These are phyloP conservation scores for Spodoptera exigua DNA, from an alignment of 2,888 invertebrate species.

Conservation along the genomic window DNA sequence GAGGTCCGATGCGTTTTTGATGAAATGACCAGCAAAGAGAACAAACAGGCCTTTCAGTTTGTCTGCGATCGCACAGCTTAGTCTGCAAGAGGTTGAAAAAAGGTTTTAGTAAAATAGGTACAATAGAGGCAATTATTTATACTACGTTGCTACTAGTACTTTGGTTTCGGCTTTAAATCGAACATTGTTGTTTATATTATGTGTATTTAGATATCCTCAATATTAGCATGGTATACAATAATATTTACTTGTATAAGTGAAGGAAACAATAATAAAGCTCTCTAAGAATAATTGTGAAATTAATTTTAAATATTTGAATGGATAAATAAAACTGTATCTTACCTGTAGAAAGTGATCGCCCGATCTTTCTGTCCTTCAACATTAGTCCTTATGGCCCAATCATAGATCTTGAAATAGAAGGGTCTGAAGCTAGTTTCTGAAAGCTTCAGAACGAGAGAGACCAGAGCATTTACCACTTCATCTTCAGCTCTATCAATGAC, in stretches of 20 bases:
- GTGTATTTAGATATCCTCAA: no score
- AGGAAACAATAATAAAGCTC: background rate
- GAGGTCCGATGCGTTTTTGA: constrained; percentile 94
- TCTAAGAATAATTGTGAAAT: no score
- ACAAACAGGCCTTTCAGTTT: constrained; percentile 96
- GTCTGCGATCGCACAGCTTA: constrained; percentile 94
- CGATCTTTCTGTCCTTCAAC: constrained; percentile 90
- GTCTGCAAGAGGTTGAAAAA: constrained; percentile 78
- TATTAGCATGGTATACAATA: no score
- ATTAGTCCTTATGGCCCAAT: constrained; percentile 94
- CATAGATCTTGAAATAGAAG: constrained; percentile 95
- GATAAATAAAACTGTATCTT: constrained; percentile 42
- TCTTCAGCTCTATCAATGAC: constrained; percentile 91
- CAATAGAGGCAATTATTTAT: no score
- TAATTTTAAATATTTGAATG: constrained; percentile 4
- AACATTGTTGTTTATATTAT: no score
- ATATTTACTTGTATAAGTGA: no score
- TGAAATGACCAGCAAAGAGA: constrained; percentile 95
- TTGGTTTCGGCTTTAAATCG: no score
- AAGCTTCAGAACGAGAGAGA: constrained; percentile 94
- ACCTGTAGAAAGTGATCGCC: constrained; percentile 95
- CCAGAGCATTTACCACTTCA: constrained; percentile 93
- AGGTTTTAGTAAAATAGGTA: background rate
- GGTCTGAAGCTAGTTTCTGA: constrained; percentile 97
- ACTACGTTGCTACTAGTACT: no score